These are phyloP conservation scores for Cossypha polioptera DNA, from an alignment of 2,797 vertebrate species.

Conservation along the genomic window DNA sequence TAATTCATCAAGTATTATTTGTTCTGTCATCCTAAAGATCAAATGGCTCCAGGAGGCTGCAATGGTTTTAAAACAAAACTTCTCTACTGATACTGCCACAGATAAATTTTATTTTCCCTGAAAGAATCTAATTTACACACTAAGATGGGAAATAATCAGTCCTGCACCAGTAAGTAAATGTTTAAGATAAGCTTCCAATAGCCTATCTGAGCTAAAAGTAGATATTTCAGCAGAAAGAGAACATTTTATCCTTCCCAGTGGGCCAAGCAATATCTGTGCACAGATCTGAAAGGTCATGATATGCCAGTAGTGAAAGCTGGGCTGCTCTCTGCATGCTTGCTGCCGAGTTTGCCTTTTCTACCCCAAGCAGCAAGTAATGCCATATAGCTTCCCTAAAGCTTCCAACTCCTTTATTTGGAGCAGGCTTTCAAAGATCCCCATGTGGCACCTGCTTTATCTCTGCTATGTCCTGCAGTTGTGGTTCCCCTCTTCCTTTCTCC, in stretches of 20 bases:
- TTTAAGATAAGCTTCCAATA: neutral
- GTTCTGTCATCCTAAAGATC: neutral
- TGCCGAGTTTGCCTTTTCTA: neutral
- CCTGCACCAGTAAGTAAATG: neutral
- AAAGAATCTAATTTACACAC: neutral
- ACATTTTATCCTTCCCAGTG: neutral
- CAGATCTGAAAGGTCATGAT: neutral
- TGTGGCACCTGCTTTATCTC: neutral
- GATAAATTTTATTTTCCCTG: neutral
- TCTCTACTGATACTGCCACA: neutral
- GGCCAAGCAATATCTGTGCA: neutral
- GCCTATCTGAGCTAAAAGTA: neutral
- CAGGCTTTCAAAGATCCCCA: neutral
- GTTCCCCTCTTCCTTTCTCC: neutral
- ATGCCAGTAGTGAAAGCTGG: neutral
- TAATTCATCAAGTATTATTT: neutral
- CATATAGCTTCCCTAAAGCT: neutral
- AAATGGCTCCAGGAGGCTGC: neutral
- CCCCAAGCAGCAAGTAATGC: neutral
- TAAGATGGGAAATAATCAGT: neutral
- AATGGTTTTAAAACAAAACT: neutral
- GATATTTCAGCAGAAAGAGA: neutral
- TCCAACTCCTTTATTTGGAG: neutral
- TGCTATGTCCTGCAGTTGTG: accelerated
- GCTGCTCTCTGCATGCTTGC: neutral